These are phyloP conservation scores for Zaprionus inermis DNA, from an alignment of 1,140 invertebrate genomes.

Conservation along the genomic window DNA sequence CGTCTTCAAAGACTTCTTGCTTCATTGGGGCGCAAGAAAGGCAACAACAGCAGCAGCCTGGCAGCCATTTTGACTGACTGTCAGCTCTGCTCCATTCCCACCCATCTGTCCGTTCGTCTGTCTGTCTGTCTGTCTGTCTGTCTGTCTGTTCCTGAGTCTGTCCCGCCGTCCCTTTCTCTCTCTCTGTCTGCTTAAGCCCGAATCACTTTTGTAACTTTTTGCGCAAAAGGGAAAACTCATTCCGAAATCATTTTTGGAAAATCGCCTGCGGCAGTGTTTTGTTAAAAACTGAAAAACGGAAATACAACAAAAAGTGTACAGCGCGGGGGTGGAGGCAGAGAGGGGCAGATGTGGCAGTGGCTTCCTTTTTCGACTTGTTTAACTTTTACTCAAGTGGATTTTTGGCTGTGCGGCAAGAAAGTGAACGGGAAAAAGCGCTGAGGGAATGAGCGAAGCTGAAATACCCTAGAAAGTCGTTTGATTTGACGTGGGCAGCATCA, in stretches of 20 bases:
- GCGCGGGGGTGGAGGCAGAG: neutral
- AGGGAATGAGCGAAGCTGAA: neutral
- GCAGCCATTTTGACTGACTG: constrained; percentile 76
- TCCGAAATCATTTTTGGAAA: constrained; percentile 78
- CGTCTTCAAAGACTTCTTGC: constrained; percentile 62
- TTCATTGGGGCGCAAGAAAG: constrained; percentile 59
- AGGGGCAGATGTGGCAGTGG: constrained; percentile 8
- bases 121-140: constrained; percentile 19
- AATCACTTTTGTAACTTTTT: constrained; percentile 78
- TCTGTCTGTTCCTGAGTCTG: constrained; percentile 25
- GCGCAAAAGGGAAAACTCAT: constrained; percentile 63
- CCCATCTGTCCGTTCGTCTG: constrained; percentile 18
- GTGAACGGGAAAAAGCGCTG: neutral
- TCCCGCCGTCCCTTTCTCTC: constrained; percentile 3
- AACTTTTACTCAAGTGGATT: constrained; percentile 75
- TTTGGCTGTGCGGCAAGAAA: constrained; percentile 21
- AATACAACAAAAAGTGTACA: constrained; percentile 64
- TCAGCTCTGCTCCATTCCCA: constrained; percentile 8
- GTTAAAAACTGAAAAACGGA: constrained; percentile 78
- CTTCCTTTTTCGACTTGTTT: constrained; percentile 69
- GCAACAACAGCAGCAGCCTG: constrained; percentile 35
- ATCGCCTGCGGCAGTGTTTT: constrained; percentile 74
- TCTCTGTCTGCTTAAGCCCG: constrained; percentile 66
- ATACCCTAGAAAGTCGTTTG: constrained; percentile 2
- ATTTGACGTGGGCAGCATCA: neutral